Conservation (phyloP, 2,888 invertebrate genomes). For the Drosophila niveifrons region DNA sequence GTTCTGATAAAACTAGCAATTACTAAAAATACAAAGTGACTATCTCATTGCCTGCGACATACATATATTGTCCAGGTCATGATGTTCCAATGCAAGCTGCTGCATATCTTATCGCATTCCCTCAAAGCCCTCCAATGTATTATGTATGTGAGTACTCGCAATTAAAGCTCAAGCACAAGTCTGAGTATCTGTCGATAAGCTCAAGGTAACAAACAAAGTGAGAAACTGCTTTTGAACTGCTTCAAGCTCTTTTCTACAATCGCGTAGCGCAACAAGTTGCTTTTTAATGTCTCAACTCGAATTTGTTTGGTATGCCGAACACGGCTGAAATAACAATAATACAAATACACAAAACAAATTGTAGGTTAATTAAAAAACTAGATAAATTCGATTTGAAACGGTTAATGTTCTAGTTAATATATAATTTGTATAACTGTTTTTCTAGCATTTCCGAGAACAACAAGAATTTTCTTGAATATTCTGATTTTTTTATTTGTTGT, state of each 20-base stretch:
- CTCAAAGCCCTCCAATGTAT: conserved; percentile 10
- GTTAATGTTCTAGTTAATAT: neutral
- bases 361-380: conserved; percentile 8
- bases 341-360: conserved; percentile 8
- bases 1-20: neutral
- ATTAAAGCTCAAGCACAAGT: neutral
- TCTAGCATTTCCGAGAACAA: neutral
- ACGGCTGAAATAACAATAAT: conserved; percentile 38
- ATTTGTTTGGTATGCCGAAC: conserved; percentile 35
- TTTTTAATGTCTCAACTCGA: conserved; percentile 24
- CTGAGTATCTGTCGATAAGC: conserved; percentile 36
- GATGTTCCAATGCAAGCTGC: conserved; percentile 6
- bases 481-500: neutral
- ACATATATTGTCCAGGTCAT: conserved; percentile 48
- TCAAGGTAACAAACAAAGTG: conserved; percentile 6
- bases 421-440: neutral
- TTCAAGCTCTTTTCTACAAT: conserved; percentile 16
- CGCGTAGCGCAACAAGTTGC: conserved; percentile 27
- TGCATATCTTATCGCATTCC: conserved; percentile 44
- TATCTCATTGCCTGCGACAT: neutral
- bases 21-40: conserved; percentile 2
- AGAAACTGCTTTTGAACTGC: conserved; percentile 23
- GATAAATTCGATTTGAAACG: neutral
- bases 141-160: too few relatives aligned
- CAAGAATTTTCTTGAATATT: neutral